Conservation (phyloP, 2,797 vertebrate genomes). For the Melanotaenia parkinsoni region DNA sequence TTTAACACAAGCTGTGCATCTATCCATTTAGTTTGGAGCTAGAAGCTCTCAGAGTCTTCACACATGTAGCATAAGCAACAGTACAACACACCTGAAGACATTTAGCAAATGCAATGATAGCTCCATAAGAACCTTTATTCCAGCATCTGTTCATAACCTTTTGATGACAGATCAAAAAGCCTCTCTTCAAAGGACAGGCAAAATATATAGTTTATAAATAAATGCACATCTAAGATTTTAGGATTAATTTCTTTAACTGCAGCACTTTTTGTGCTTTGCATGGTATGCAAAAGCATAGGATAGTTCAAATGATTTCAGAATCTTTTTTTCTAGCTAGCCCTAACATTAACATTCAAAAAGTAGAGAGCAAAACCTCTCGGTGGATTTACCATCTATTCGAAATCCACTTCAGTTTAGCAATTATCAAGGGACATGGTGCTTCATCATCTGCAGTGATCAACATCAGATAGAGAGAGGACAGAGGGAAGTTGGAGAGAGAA, state of each 20-base stretch:
- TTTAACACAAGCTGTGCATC: background rate
- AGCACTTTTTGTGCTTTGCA: background rate
- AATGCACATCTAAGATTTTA: too few relatives aligned
- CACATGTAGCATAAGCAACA: background rate
- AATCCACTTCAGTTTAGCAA: background rate
- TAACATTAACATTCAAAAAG: background rate
- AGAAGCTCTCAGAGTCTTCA: background rate
- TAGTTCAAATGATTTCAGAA: background rate
- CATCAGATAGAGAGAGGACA: constrained; percentile 12
- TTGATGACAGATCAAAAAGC: constrained; percentile 1
- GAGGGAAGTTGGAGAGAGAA: background rate
- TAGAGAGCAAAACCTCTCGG: background rate
- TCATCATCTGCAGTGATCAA: constrained; percentile 13
- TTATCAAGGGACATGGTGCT: constrained; percentile 7
- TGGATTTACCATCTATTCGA: background rate
- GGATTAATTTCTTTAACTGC: background rate
- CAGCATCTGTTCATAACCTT: background rate
- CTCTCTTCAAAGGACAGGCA: background rate
- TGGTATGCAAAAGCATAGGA: background rate
- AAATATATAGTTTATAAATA: background rate
- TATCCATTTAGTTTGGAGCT: background rate
- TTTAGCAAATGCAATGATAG: background rate
- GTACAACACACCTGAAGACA: background rate
- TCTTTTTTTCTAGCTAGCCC: background rate
- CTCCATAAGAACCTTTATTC: background rate